phyloP scores from a whole-genome alignment of 2,113 vertebrate genomes.

The Micronycteris hirsuta region DNA sequence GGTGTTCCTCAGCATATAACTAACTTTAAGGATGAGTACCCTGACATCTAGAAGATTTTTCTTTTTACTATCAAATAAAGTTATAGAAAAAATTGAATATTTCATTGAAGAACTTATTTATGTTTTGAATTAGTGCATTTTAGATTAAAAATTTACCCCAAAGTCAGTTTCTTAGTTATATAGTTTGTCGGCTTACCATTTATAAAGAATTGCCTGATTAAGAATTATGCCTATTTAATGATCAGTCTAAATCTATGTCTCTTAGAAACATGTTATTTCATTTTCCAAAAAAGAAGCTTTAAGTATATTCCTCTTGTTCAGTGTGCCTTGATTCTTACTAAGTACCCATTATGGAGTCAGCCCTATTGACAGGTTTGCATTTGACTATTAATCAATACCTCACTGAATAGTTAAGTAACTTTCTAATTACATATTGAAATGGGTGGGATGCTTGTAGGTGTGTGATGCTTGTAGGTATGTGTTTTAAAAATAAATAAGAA shows the following conservation, averaged over 20 bases:
- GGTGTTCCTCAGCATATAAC: neutral
- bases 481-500: neutral
- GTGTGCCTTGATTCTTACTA: neutral
- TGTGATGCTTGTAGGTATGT: neutral
- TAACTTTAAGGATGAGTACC: neutral
- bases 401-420: slow-evolving; percentile 25
- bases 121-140: neutral
- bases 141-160: neutral
- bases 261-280: slow-evolving; percentile 15
- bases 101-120: neutral
- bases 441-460: neutral
- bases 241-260: neutral
- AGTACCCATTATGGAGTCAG: neutral
- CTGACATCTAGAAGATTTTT: neutral
- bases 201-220: neutral
- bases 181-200: neutral
- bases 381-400: neutral
- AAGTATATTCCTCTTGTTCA: neutral
- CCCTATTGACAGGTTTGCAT: neutral
- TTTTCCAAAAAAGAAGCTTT: slow-evolving; percentile 5
- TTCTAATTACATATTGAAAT: slow-evolving; percentile 25
- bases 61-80: neutral
- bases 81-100: neutral
- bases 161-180: neutral
- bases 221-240: slow-evolving; percentile 30